phyloP scores from a whole-genome alignment of 30 jellyfish, hydroid and myxozoan species.

The Sanderia malayensis region DNA sequence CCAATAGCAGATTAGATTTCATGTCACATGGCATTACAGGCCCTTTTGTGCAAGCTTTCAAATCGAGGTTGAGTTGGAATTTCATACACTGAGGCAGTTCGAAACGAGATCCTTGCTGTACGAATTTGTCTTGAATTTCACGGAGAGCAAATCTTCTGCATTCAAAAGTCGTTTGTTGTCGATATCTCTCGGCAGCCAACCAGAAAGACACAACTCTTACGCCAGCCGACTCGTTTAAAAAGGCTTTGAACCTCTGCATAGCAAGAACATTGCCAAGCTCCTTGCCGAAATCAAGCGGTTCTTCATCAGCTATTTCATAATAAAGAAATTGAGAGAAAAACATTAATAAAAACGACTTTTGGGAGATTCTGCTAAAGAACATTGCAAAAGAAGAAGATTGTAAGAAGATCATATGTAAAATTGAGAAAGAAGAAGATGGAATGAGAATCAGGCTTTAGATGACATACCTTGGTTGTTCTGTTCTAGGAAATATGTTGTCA shows the following conservation, averaged over 20 bases:
- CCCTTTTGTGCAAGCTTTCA: not conserved
- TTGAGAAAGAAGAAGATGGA: no score
- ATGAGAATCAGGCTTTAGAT: no score
- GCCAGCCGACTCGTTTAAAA: constrained; percentile 76
- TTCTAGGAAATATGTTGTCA: not conserved
- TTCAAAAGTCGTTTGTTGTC: constrained; percentile 72
- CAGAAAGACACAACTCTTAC: constrained; percentile 68
- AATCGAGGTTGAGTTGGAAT: constrained; percentile 1
- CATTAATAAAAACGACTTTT: no score
- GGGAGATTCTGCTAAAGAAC: no score
- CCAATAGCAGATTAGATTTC: constrained; percentile 18
- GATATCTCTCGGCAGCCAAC: constrained; percentile 85
- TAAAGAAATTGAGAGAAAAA: no score
- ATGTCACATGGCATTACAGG: not conserved
- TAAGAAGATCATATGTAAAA: no score
- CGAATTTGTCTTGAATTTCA: constrained; percentile 67
- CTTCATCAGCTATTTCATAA: no score
- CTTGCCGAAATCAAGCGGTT: not conserved
- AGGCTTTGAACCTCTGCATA: constrained; percentile 78
- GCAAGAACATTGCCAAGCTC: constrained; percentile 67
- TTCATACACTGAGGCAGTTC: constrained; percentile 51
- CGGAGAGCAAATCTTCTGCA: constrained; percentile 67
- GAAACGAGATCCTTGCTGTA: constrained; percentile 63
- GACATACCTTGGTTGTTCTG: constrained; percentile 15
- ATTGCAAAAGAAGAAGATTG: no score